Base-by-base conservation (phyloP, 2,113 vertebrate genomes). In the Carassius gibelio region DNA sequence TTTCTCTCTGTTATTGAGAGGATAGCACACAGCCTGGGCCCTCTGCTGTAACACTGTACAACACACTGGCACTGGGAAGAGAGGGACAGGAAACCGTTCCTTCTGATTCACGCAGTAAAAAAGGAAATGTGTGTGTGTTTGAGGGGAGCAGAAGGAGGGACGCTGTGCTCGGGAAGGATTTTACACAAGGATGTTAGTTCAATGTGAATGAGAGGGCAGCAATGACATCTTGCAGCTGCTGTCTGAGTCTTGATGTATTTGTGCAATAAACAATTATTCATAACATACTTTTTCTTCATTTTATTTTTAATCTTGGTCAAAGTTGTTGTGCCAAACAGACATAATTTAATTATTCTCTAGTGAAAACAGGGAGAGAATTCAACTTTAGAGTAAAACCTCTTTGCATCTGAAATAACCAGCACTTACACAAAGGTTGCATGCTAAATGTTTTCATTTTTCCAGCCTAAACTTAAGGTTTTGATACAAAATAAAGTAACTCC, bases 11-110 rank as follows among this genome's bases (percentile, higher is more conserved):
- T 87, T 88, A 82, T 88, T 80, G 77, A 82, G 76, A 61, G 85
- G 87, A 88, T 83, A 91, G 30, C 30, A 85, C 87, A 86, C 88
- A 72, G 89, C 81, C 89, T 9, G 79, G 8, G 66, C 50, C 19
- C 10, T 75, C 55, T 59, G 59, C 52, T 15, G 76, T 79, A 79
- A 79, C 76, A 61, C 34, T 42, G 34, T 61, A 79, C 19, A 62
- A 61, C 76, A 62, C 55, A 79, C 34, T 61, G 90, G 90, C 88
- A 88, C 82, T 75, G 86, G 45, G 86, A 72, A 84, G 19, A 19
- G 42, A 83, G 75, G 36, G 81, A 75, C 92, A 92, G 92, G 94
- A 93, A 93, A 89, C 87, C 74, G 91, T 92, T 90, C 75, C 91
- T 91, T 90, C 86, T 84, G 89, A 91, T 82, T 45, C 86, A 90